Conservation (phyloP, 1,140 invertebrate species). For the Heterodera carotae region DNA sequence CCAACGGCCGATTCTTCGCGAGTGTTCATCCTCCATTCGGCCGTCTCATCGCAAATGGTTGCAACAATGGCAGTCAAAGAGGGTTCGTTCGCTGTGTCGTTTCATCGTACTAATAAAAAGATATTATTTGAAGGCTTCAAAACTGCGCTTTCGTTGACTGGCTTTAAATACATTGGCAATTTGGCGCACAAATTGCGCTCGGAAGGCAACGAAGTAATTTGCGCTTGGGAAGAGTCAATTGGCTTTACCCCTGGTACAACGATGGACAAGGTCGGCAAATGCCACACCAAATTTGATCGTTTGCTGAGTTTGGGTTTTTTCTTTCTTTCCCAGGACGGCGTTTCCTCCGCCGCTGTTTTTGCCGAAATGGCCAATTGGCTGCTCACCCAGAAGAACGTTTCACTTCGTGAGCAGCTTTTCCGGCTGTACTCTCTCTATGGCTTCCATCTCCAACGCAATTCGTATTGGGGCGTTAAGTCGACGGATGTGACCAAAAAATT, state of each 20-base stretch:
- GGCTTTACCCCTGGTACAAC: constrained; percentile 86
- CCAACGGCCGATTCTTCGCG: constrained; percentile 54
- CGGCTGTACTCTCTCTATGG: constrained; percentile 77
- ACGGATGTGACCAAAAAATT: constrained; percentile 52
- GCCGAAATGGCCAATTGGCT: constrained; percentile 81
- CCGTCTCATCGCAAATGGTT: constrained; percentile 96
- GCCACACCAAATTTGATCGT: too few relatives aligned
- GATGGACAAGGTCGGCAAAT: constrained; percentile 78
- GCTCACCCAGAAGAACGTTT: constrained; percentile 71
- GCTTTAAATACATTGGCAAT: constrained; percentile 99
- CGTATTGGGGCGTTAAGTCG: constrained; percentile 60
- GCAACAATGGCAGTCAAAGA: constrained; percentile 78
- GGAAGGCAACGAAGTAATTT: constrained; percentile 73
- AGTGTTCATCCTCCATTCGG: constrained; percentile 80
- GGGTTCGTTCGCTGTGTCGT: constrained; percentile 74
- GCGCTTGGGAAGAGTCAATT: constrained; percentile 85
- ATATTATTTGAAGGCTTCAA: constrained; percentile 61
- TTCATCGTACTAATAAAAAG: background rate
- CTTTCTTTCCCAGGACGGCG: constrained; percentile 74
- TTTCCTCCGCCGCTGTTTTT: constrained; percentile 77
- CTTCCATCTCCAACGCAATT: constrained; percentile 59
- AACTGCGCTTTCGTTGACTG: constrained; percentile 85
- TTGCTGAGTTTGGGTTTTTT: too few relatives aligned
- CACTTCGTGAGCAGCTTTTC: constrained; percentile 77
- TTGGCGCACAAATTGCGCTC: constrained; percentile 75